Percentiles rank a stretch among this genome's conserved stretches.
phyloP scores from a whole-genome alignment of 1,140 invertebrate genomes.

The Lepidurus couesii region DNA sequence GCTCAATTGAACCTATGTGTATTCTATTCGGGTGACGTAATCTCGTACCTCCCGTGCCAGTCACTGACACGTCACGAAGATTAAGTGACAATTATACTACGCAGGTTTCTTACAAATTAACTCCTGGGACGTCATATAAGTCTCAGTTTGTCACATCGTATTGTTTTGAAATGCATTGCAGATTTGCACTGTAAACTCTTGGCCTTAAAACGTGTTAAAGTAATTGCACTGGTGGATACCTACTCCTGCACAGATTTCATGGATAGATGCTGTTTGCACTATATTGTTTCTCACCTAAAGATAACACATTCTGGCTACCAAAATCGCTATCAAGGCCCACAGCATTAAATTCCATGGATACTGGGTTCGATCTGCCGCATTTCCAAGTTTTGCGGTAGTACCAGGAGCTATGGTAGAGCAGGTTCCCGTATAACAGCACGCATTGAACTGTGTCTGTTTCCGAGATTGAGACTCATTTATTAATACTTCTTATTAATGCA shows the following conservation, averaged over 20 bases:
- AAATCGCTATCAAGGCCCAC: background rate
- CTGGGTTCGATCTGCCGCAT: background rate
- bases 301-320: background rate
- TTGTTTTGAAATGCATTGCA: background rate
- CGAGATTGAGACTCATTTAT: background rate
- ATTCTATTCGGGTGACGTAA: no score
- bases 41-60: no score
- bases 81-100: no score
- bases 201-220: background rate
- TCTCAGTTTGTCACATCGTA: background rate
- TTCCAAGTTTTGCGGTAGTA: background rate
- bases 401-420: background rate
- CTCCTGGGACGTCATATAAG: no score
- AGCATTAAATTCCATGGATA: background rate
- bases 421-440: background rate
- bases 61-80: no score
- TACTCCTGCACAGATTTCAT: background rate
- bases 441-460: background rate
- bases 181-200: background rate
- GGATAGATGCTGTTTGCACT: background rate
- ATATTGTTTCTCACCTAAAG: background rate
- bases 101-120: no score
- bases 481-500: constrained; percentile 8
- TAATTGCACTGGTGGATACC: background rate
- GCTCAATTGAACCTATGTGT: no score